These are phyloP conservation scores for Crenichthys baileyi DNA, from an alignment of 2,797 vertebrate species.

Conservation along the genomic window DNA sequence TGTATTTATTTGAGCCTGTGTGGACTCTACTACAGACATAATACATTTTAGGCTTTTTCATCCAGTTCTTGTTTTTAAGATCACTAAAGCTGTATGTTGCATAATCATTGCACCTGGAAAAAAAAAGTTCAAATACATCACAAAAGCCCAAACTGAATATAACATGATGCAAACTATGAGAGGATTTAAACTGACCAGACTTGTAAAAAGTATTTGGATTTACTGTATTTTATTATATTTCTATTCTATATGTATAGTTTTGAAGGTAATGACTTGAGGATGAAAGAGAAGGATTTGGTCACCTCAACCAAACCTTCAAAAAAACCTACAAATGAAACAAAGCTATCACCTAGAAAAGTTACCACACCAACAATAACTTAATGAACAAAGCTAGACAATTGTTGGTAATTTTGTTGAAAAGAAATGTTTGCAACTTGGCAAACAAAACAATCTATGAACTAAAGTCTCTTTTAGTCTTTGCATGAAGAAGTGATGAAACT, in stretches of 20 bases:
- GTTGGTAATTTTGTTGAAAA: constrained; percentile 8
- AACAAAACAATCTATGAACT: neutral
- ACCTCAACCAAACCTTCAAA: neutral
- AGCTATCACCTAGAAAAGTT: neutral
- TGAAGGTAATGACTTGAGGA: neutral
- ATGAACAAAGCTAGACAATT: constrained; percentile 3
- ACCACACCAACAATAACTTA: constrained; percentile 2
- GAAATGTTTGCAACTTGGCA: neutral
- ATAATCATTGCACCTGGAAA: neutral
- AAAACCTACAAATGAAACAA: neutral
- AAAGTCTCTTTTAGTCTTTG: neutral
- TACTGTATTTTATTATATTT: neutral
- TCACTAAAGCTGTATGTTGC: neutral
- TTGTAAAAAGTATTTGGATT: neutral
- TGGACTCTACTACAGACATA: neutral
- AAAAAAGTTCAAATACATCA: neutral
- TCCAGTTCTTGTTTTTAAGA: neutral
- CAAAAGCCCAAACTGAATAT: neutral
- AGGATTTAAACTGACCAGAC: neutral
- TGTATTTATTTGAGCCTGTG: neutral
- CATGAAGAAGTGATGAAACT: constrained; percentile 12
- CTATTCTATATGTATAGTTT: neutral
- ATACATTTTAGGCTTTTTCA: neutral
- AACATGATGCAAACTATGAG: neutral
- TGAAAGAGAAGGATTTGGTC: neutral